Evolutionary conservation across 1,140 invertebrate species (phyloP), one percentile per base, ranked within the genome.

Genomic region (Zaprionus camerounensis): DNA sequence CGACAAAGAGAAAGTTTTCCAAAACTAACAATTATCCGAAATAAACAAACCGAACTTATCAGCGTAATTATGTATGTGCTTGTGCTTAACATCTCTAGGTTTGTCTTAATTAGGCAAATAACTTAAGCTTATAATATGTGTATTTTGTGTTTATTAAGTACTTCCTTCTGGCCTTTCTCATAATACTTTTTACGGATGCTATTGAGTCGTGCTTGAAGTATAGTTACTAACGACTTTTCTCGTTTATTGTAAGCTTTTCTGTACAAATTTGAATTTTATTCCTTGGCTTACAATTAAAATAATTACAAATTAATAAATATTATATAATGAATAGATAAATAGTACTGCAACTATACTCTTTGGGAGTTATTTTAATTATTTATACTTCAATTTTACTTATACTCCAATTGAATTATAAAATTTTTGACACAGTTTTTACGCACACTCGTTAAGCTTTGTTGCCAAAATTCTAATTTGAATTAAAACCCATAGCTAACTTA

Each of bases 111-210:
- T 70, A 20, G 11, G 4, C 26, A 17, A 24, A 13, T 59, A 49
- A 34, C 28, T 36, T 66, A 41, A 1, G 6, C 53, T 11, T 44
- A 22, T 55, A 22, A 49, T 58, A 15, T 57, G 5, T 28, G 20
- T 31, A 9, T 34, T 66, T 17, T 31, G 41, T 55, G 51, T 28
- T 12, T 56, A 28, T 31, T 36, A 36, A 20, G 31, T 58, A 58
- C 4, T 58, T 24, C 5, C 22, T 5, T 17, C 7, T 46, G 41
- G 7, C 41, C 2, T 1, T 31, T 41, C 17, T 28, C 51, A 36
- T 75, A 75, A 75, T 75, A 75, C 72, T 75, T 75, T 22, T 34
- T 34, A 17, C 3, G n/a, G 38, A 57, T 75, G 38, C 62, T 24
- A 4, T n/a, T 31, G 20, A 1, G 17, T 36, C 9, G 1, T 12